phyloP scores from a whole-genome alignment of 92 coral and sea anemone species.

The Umimayanthus kanabou region DNA sequence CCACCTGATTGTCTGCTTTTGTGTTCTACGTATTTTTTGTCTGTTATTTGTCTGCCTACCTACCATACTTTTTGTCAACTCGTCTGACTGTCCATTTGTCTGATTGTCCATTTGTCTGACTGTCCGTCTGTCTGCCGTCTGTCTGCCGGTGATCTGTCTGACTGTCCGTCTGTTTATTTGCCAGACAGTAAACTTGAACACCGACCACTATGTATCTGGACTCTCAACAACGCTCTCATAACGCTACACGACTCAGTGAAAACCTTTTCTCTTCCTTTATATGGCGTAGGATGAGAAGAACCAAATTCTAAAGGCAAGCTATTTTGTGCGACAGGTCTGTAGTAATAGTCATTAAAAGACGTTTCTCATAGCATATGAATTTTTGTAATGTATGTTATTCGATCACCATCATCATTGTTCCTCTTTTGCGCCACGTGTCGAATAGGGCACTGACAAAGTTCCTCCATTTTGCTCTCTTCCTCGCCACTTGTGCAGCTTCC shows the following conservation, averaged over 20 bases:
- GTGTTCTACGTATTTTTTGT: too few relatives aligned
- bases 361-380: neutral
- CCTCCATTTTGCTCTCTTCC: too few relatives aligned
- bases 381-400: too few relatives aligned
- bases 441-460: too few relatives aligned
- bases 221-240: neutral
- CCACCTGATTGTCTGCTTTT: too few relatives aligned
- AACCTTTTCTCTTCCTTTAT: neutral
- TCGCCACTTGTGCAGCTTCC: too few relatives aligned
- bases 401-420: too few relatives aligned
- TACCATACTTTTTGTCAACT: too few relatives aligned
- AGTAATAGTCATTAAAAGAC: neutral
- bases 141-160: neutral
- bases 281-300: slow-evolving; percentile 6
- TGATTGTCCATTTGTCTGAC: too few relatives aligned
- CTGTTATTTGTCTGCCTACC: too few relatives aligned
- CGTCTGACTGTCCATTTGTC: too few relatives aligned
- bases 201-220: neutral
- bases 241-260: neutral
- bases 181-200: neutral
- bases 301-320: slow-evolving; percentile 18
- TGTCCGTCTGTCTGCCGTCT: neutral
- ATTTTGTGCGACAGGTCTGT: slow-evolving; percentile 7
- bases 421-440: too few relatives aligned
- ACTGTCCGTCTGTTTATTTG: neutral